phyloP scores from a whole-genome alignment of 2,888 invertebrate species.

The Lomographa bimaculata region DNA sequence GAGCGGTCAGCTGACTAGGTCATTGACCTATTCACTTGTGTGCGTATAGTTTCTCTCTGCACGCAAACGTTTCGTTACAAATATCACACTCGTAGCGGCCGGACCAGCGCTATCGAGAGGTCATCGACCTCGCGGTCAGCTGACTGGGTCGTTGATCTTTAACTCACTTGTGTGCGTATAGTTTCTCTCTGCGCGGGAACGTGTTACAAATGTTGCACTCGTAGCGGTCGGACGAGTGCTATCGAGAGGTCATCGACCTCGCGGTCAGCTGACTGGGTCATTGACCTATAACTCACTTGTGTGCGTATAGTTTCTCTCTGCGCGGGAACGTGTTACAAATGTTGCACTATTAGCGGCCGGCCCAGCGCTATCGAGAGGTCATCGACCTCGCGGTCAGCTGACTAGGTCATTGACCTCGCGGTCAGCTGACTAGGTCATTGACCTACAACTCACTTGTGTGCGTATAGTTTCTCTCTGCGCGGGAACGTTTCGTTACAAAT shows the following conservation, averaged over 20 bases:
- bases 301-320: slow-evolving; percentile 70
- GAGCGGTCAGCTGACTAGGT: no score
- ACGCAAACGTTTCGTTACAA: slow-evolving; percentile 67
- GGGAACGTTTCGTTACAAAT: slow-evolving; percentile 72
- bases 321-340: slow-evolving; percentile 72
- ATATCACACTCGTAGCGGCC: slow-evolving; percentile 77
- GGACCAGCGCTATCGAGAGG: slow-evolving; percentile 57
- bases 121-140: no score
- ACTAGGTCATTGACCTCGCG: no score
- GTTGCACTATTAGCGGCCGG: slow-evolving; percentile 74
- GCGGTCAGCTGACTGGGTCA: no score
- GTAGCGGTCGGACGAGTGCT: slow-evolving; percentile 64
- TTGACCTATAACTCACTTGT: no score
- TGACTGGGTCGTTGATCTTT: no score
- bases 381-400: no score
- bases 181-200: slow-evolving; percentile 70
- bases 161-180: slow-evolving; percentile 76
- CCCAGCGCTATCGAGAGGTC: slow-evolving; percentile 58
- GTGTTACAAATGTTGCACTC: slow-evolving; percentile 77
- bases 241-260: slow-evolving; percentile 55
- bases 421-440: no score
- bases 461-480: slow-evolving; percentile 68
- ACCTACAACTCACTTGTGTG: slow-evolving; percentile 76
- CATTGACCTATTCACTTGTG: no score
- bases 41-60: slow-evolving; percentile 70